A percentile compares a stretch with the other conserved stretches of the same genome.
These are phyloP conservation scores for Ectobius pallidus DNA, from an alignment of 2,888 invertebrate species.

Conservation along the genomic window DNA sequence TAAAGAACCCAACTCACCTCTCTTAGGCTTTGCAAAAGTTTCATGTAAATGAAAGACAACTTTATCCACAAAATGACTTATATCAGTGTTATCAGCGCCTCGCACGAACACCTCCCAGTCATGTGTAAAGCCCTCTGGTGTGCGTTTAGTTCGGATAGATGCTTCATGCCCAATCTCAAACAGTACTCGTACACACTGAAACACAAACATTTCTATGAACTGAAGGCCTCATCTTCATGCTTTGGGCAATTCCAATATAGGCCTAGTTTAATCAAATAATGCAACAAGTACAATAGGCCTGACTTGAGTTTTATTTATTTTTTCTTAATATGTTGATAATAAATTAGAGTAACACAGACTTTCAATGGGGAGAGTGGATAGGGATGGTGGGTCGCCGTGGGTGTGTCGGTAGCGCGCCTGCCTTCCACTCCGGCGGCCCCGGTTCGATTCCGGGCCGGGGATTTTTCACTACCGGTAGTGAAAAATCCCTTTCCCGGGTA, in stretches of 20 bases:
- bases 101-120: constrained; percentile 96
- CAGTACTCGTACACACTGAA: constrained; percentile 71
- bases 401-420: no score
- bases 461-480: no score
- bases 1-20: constrained; percentile 76
- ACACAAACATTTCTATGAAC: background rate
- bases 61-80: constrained; percentile 91
- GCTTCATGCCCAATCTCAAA: constrained; percentile 95
- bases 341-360: background rate
- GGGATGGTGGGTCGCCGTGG: no score
- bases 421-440: no score
- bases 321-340: background rate
- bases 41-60: constrained; percentile 87
- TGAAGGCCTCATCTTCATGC: no score
- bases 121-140: constrained; percentile 92
- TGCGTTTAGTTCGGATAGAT: constrained; percentile 76
- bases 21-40: constrained; percentile 89
- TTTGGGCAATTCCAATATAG: no score
- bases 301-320: background rate
- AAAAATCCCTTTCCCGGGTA: no score
- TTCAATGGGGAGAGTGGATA: no score
- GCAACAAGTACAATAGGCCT: no score
- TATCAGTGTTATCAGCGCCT: constrained; percentile 85
- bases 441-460: no score
- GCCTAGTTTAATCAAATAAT: no score